Base-by-base conservation (phyloP, 1,140 invertebrate species). In the Rhagoletis zephyria region DNA sequence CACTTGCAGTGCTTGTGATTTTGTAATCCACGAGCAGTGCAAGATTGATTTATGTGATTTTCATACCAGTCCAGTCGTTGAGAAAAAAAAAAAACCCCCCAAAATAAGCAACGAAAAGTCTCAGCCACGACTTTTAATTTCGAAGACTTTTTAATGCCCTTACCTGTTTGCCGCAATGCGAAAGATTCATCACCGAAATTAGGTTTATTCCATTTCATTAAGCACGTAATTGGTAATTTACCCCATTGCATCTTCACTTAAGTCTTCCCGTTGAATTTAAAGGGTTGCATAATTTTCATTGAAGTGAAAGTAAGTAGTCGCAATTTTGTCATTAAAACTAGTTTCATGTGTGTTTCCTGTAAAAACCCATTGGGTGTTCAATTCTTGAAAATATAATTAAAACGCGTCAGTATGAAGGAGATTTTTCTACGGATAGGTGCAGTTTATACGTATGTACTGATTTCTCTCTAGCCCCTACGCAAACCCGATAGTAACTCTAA, bases 1-100 rank as follows among this genome's bases (percentile, higher is more conserved):
- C 45, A 16, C 16, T 14, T 74, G 42, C 42, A 14, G 42, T 45
- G 12, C 42, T 40, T n/a, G 10, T 14, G 61, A 60, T 63, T 63
- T 63, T 63, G 67, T 74, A 74, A 48, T 74, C 12, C 16, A 74
- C 10, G 42, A 45, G 45, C 45, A 10, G 67, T 70, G 67, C 7
- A 74, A 74, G 67, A 42, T 45, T 74, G 67, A 74, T 74, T 74
- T 74, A 74, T 74, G 67, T 16, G 42, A 48, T 74, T 74, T 74
- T 74, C 67, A 74, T 48, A 16, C 12, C 67, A 45, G 42, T 67
- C 12, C 40, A 40, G 65, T 67, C 65, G 65, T 42, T 67, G 51
- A 56, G 3, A 56, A 56, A 74, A 74, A 67, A 63, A 63, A 63
- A 63, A 63, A n/a, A n/a, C n/a, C n/a, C 61, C n/a, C n/a, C 6